Base-by-base conservation (phyloP, 2,797 vertebrate species). In the Heterohyrax brucei region DNA sequence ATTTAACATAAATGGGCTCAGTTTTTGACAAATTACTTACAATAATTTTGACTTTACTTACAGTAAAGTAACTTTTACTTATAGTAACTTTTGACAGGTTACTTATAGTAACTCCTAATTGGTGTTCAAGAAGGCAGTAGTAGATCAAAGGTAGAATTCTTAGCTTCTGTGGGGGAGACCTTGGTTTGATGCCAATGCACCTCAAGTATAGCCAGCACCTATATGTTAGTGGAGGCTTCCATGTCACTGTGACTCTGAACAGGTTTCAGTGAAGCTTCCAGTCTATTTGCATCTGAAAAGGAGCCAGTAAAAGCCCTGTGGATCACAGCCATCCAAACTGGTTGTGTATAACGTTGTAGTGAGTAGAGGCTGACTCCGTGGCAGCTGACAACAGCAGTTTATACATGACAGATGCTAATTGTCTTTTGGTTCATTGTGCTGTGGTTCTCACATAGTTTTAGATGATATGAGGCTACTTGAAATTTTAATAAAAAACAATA, bases 401-500 rank as follows among this genome's bases (percentile, higher is more conserved):
- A 70, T 50, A 19, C 28, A 5, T 91, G 48, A 18, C n/a, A 80
- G 46, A 79, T 75, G 96, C 10, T 78, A 39, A 84, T 44, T 95
- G 70, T 26, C 44, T 83, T 91, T 79, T 86, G 56, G 18, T 92
- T 93, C 22, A 21, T 87, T 95, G 61, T 79, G 39, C 66, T 68
- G 44, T 26, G 48, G 56, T 89, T 87, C 50, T 96, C 90, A 81
- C n/a, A 84, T 73, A 62, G 39, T 39, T 78, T 75, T 78, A 92
- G 44, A 18, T 95, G 90, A 87, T 79, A 1, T 68, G 62, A 93
- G 56, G 75, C n/a, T n/a, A 68, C 76, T 77, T 73, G 68, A 85
- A 96, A 46, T 44, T 48, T 91, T 94, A 82, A 28, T 91, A 78
- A 73, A 66, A 90, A 24, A 90, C 77, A 84, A 24, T 95, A 84